phyloP scores from a whole-genome alignment of 2,797 vertebrate genomes.

The Synanceia verrucosa region DNA sequence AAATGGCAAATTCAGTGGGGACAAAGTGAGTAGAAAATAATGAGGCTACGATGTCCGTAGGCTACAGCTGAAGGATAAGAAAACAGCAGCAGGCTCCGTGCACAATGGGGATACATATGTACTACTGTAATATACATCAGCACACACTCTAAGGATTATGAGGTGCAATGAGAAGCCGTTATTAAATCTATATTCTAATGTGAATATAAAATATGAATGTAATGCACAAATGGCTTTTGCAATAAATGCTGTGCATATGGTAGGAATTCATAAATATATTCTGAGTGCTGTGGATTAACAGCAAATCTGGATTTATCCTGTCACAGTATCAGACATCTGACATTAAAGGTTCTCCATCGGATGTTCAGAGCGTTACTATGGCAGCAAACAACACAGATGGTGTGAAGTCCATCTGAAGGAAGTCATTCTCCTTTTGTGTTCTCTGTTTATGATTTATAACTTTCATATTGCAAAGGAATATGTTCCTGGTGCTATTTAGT shows the following conservation, averaged over 20 bases:
- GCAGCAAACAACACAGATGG: not conserved
- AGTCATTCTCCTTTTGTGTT: not conserved
- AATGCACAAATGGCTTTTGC: not conserved
- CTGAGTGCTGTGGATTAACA: conserved; percentile 20
- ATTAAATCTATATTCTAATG: not conserved
- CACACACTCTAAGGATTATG: not conserved
- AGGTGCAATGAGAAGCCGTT: not conserved
- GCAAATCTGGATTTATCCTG: conserved; percentile 25
- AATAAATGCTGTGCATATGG: conserved; percentile 16
- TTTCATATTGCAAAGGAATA: not conserved
- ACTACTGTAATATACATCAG: not conserved
- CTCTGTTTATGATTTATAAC: not conserved
- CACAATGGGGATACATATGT: not conserved
- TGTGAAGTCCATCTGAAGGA: not conserved
- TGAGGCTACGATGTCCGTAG: conserved; percentile 24
- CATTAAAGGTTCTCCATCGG: not conserved
- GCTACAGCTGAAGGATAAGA: conserved; percentile 31
- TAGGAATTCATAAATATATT: not conserved
- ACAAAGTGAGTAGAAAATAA: conserved; percentile 43
- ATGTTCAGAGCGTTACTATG: not conserved
- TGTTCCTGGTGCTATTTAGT: conserved; percentile 1
- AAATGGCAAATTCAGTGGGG: conserved; percentile 33
- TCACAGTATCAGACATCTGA: not conserved
- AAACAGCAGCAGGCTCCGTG: conserved; percentile 3
- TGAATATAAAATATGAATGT: not conserved